phyloP scores from a whole-genome alignment of 1,140 invertebrate species.

The Caenorhabditis remanei region DNA sequence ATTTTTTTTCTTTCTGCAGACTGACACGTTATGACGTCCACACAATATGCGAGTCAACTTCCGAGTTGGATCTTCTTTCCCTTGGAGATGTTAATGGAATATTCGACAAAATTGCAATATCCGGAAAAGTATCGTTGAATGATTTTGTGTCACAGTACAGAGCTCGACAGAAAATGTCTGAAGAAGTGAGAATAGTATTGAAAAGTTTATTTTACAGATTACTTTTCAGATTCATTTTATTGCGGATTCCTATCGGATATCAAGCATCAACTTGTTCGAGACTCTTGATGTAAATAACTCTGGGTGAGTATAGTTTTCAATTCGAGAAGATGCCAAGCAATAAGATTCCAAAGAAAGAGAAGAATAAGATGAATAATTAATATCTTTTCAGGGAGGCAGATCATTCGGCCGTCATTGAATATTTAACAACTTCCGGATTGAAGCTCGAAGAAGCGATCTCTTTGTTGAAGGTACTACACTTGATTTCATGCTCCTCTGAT shows the following conservation, averaged over 20 bases:
- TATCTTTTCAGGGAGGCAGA: slow-evolving; percentile 15
- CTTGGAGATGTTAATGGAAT: slow-evolving; percentile 59
- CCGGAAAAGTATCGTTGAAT: slow-evolving; percentile 54
- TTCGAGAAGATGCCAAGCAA: not conserved
- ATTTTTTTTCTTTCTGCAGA: slow-evolving; percentile 29
- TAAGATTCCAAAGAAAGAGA: not conserved
- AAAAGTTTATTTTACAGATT: not conserved
- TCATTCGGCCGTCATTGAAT: slow-evolving; percentile 49
- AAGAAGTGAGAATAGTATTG: slow-evolving; percentile 12
- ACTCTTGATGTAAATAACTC: slow-evolving; percentile 57
- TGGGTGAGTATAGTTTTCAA: not conserved
- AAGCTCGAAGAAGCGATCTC: slow-evolving; percentile 44
- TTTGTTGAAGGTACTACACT: slow-evolving; percentile 34
- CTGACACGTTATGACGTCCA: slow-evolving; percentile 60
- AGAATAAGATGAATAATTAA: slow-evolving; percentile 13
- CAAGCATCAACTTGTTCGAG: slow-evolving; percentile 62
- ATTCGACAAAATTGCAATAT: slow-evolving; percentile 53
- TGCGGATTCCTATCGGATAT: slow-evolving; percentile 60
- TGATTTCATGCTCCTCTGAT: slow-evolving; percentile 25
- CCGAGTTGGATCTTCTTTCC: slow-evolving; percentile 56
- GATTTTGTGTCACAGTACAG: slow-evolving; percentile 61
- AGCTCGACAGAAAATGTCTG: slow-evolving; percentile 46
- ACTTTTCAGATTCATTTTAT: slow-evolving; percentile 59
- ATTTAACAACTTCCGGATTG: slow-evolving; percentile 47
- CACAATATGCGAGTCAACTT: slow-evolving; percentile 58